Percentiles rank a stretch among this genome's conserved stretches.
Conservation (phyloP, 2,797 vertebrate genomes). For the Neopelma chrysocephalum region DNA sequence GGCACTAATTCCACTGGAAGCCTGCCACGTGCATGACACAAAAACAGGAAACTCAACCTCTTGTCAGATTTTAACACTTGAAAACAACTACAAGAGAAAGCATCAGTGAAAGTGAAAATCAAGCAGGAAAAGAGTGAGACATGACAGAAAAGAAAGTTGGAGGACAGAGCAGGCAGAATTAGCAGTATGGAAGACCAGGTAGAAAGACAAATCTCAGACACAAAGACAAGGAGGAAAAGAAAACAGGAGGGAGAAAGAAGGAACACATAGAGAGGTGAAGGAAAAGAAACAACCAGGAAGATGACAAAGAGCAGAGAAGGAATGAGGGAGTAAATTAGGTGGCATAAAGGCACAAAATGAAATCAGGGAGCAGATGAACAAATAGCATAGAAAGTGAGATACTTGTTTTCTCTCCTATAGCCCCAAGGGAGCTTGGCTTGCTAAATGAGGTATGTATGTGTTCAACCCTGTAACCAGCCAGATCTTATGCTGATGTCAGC, state of each 20-base stretch:
- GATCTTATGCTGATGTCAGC: slow-evolving; percentile 12
- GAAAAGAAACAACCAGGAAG: not conserved
- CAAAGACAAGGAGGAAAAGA: not conserved
- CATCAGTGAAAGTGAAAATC: slow-evolving; percentile 1
- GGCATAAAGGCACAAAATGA: not conserved
- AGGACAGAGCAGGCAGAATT: not conserved
- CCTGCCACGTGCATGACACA: not conserved
- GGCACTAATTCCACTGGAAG: slow-evolving; percentile 26
- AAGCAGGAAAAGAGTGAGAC: not conserved
- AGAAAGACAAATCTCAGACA: not conserved
- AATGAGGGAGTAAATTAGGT: not conserved
- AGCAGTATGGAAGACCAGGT: not conserved
- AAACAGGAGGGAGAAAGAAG: not conserved
- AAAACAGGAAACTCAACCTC: slow-evolving; percentile 36
- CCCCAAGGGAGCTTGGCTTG: not conserved
- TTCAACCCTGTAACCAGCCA: not conserved
- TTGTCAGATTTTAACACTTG: slow-evolving; percentile 11
- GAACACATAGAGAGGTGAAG: not conserved
- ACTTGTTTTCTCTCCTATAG: not conserved
- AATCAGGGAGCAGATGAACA: not conserved
- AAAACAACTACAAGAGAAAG: slow-evolving; percentile 6
- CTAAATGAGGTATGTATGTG: not conserved
- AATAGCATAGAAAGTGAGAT: not conserved
- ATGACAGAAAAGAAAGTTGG: not conserved
- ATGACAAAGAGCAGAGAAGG: not conserved